Conservation (phyloP, 2,113 vertebrate species). For the Syngnathus scovelli region DNA sequence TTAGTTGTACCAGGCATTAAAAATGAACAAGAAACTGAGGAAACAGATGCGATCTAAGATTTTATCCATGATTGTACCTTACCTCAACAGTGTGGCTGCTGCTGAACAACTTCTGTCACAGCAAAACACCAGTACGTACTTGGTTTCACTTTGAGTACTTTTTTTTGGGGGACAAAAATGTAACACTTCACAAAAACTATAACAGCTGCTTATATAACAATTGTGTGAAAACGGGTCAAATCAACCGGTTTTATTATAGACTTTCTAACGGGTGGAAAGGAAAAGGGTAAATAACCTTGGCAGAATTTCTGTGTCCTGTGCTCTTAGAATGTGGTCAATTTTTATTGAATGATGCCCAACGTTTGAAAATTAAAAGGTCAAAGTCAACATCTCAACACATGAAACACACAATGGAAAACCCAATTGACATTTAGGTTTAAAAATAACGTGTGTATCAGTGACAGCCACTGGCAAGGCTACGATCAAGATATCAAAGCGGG, state of each 20-base stretch:
- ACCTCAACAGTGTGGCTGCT: not conserved
- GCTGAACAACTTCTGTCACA: constrained; percentile 19
- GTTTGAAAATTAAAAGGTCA: constrained; percentile 60
- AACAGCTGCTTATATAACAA: not conserved
- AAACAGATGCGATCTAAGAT: too few species aligned
- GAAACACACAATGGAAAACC: constrained; percentile 64
- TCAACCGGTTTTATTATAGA: not conserved
- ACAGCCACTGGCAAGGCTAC: constrained; percentile 50
- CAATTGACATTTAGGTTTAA: constrained; percentile 70
- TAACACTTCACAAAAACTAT: not conserved
- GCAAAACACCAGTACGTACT: not conserved
- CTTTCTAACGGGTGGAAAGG: constrained; percentile 1
- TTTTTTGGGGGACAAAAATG: not conserved
- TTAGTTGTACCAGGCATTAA: too few species aligned
- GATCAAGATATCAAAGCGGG: constrained; percentile 57
- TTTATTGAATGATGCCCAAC: constrained; percentile 53
- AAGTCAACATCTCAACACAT: constrained; percentile 50
- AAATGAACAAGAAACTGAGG: too few species aligned
- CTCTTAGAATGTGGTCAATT: constrained; percentile 37
- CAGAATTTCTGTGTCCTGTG: constrained; percentile 15
- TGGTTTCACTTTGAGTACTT: not conserved
- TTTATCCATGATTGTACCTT: not conserved
- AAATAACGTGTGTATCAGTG: constrained; percentile 68
- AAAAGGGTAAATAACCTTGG: not conserved
- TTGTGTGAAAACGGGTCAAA: not conserved